Percentiles rank a stretch among this genome's conserved stretches.
phyloP scores from a whole-genome alignment of 2,113 vertebrate species.

The zebrafish (Danio rerio) region DNA sequence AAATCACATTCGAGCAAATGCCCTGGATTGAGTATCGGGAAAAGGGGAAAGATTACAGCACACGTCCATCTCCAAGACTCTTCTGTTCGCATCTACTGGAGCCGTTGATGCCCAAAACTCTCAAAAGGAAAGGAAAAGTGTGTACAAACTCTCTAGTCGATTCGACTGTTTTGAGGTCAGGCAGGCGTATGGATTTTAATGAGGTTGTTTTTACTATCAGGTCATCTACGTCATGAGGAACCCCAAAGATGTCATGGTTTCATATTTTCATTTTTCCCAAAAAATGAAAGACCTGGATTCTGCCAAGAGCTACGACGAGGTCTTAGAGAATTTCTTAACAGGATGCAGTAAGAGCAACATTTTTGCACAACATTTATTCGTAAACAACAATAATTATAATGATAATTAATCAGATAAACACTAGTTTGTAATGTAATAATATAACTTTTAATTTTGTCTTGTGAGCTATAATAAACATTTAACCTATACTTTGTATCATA shows the following conservation, averaged over 20 bases:
- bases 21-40: constrained; percentile 59
- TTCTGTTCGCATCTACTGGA: constrained; percentile 59
- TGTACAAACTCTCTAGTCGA: background rate
- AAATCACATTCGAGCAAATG: constrained; percentile 33
- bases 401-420: too few species aligned
- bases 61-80: constrained; percentile 56
- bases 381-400: background rate
- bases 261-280: constrained; percentile 70
- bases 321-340: constrained; percentile 56
- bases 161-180: background rate
- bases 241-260: constrained; percentile 74
- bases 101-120: constrained; percentile 43
- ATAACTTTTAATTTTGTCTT: too few species aligned
- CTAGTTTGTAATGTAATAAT: too few species aligned
- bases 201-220: constrained; percentile 50
- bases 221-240: constrained; percentile 75
- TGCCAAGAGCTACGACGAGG: constrained; percentile 38
- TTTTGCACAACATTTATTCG: background rate
- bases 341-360: constrained; percentile 51
- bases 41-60: background rate
- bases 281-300: constrained; percentile 45
- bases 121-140: constrained; percentile 55
- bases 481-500: too few species aligned
- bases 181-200: background rate
- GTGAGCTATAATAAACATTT: too few species aligned